Conservation (phyloP, 1,140 invertebrate genomes). For the Leguminivora glycinivorella region DNA sequence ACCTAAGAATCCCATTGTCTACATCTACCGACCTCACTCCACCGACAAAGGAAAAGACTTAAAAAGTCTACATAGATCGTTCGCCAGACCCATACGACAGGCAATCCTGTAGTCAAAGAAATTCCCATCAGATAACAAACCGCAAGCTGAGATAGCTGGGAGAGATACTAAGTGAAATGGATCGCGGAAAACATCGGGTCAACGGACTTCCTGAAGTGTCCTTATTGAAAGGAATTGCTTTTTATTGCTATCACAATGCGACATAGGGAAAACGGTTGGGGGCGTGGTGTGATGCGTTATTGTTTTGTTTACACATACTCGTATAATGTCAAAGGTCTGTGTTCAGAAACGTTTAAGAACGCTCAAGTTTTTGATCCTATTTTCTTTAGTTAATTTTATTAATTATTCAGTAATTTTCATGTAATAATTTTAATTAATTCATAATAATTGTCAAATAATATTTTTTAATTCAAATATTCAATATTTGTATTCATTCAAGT, state of each 20-base stretch:
- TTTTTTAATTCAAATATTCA: too few species aligned
- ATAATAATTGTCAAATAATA: too few species aligned
- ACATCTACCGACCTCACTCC: background rate
- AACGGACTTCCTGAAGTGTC: slow-evolving; percentile 14
- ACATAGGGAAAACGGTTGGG: background rate
- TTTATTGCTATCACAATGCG: background rate
- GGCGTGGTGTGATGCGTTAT: background rate
- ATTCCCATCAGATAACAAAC: slow-evolving; percentile 1
- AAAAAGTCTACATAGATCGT: background rate
- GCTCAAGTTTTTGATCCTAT: too few species aligned
- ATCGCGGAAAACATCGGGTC: slow-evolving; percentile 12
- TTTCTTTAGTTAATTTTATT: too few species aligned
- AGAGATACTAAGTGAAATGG: slow-evolving; percentile 22
- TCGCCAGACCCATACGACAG: background rate
- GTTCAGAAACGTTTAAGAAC: too few species aligned
- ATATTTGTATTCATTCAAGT: too few species aligned
- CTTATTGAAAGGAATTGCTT: slow-evolving; percentile 21
- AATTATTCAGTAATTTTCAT: too few species aligned
- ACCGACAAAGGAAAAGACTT: slow-evolving; percentile 6
- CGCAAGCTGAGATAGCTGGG: slow-evolving; percentile 8
- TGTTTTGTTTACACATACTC: background rate
- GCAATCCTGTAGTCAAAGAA: background rate
- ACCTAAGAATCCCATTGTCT: too few species aligned
- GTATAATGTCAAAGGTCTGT: too few species aligned
- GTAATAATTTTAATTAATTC: too few species aligned